Evolutionary conservation across 2,113 vertebrate genomes (phyloP).

Genomic region (Chlorodrepanis virens): DNA sequence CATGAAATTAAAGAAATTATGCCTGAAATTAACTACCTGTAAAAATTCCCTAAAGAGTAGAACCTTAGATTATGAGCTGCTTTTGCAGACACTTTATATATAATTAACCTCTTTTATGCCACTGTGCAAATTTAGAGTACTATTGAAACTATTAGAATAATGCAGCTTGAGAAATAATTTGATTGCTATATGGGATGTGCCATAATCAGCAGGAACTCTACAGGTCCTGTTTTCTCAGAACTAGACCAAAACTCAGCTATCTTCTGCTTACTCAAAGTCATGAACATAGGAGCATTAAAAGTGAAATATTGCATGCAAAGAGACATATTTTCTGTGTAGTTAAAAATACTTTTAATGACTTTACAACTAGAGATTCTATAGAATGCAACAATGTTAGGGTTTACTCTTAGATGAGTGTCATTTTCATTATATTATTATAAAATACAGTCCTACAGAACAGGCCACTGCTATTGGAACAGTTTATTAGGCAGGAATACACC

Average conservation of each 20-base stretch:
- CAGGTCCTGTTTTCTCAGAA: background rate
- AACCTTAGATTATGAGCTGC: background rate
- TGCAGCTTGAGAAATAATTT: background rate
- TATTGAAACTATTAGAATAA: background rate
- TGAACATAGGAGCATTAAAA: background rate
- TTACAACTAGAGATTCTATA: background rate
- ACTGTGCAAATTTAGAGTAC: background rate
- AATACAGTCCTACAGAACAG: background rate
- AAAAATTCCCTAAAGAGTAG: background rate
- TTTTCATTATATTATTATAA: background rate
- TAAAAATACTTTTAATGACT: background rate
- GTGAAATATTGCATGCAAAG: background rate
- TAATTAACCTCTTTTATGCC: background rate
- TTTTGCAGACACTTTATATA: background rate
- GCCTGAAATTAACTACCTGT: background rate
- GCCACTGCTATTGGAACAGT: conserved; percentile 18
- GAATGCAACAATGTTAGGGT: background rate
- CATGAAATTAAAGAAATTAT: background rate
- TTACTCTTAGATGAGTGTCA: background rate
- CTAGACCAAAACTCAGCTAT: background rate
- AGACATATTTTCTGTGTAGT: background rate
- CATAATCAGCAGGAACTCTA: background rate
- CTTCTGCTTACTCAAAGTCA: background rate
- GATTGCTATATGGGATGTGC: background rate
- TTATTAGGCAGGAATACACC: conserved; percentile 25